phyloP scores from a whole-genome alignment of 2,113 vertebrate species.

The Varanus salvator region DNA sequence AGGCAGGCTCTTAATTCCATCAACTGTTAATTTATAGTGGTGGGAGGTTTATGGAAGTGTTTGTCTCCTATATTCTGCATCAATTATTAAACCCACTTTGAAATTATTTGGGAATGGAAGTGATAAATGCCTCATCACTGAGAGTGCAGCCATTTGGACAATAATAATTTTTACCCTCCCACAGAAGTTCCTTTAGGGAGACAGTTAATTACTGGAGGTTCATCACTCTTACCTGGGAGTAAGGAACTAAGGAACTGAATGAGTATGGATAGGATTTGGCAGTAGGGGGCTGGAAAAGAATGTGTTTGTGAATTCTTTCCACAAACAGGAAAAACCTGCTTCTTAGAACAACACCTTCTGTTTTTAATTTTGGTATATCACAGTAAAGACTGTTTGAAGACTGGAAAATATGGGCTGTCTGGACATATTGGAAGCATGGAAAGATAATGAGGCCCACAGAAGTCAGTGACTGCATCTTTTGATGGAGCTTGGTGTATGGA shows the following conservation, averaged over 20 bases:
- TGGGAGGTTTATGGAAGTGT: neutral
- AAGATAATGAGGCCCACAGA: neutral
- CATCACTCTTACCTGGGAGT: neutral
- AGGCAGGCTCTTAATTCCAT: neutral
- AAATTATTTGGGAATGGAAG: neutral
- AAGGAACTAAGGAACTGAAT: neutral
- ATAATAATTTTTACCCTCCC: neutral
- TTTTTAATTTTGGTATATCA: neutral
- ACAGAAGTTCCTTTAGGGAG: neutral
- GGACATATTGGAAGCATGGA: neutral
- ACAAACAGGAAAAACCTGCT: neutral
- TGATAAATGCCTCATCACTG: neutral
- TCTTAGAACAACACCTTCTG: neutral
- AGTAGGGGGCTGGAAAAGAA: neutral
- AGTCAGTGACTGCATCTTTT: neutral
- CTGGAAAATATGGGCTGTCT: neutral
- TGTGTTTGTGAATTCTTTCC: neutral
- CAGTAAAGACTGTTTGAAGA: neutral
- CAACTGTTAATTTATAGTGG: neutral
- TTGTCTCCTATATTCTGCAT: neutral
- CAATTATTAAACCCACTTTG: neutral
- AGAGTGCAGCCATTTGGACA: neutral
- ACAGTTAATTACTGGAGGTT: neutral
- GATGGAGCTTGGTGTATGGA: neutral
- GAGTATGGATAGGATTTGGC: neutral